Percentiles rank a stretch among this genome's conserved stretches.
phyloP scores from a whole-genome alignment of 2,888 invertebrate genomes.

The Fragum fragum region DNA sequence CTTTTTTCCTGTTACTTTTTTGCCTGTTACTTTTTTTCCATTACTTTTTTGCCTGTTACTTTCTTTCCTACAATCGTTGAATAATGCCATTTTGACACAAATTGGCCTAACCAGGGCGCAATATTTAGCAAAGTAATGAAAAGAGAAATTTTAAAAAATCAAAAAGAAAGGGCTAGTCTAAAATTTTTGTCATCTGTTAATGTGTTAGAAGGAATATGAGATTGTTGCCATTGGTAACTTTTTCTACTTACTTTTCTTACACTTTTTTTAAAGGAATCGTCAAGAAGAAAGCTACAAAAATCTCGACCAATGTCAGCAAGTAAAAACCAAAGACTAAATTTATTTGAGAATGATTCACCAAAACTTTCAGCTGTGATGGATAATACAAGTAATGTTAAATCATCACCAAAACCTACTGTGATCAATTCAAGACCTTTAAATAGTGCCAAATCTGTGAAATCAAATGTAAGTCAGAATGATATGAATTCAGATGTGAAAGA shows the following conservation, averaged over 20 bases:
- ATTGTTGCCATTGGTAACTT: too few species aligned
- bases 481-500: slow-evolving; percentile 53
- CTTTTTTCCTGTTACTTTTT: too few species aligned
- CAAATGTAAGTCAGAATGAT: slow-evolving; percentile 14
- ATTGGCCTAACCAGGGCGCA: too few species aligned
- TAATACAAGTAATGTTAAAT: slow-evolving; percentile 33
- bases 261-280: slow-evolving; percentile 59
- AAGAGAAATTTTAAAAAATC: too few species aligned
- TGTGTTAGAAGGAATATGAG: too few species aligned
- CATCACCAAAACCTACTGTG: slow-evolving; percentile 41
- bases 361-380: slow-evolving; percentile 57
- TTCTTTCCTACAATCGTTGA: too few species aligned
- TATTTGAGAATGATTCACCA: slow-evolving; percentile 63
- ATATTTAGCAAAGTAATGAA: too few species aligned
- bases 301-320: slow-evolving; percentile 67
- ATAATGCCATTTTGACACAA: too few species aligned
- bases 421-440: slow-evolving; percentile 56
- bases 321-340: slow-evolving; percentile 65
- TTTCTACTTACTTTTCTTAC: slow-evolving; percentile 8
- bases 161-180: too few species aligned
- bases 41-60: too few species aligned
- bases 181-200: too few species aligned
- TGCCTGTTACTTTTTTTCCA: too few species aligned
- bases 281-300: slow-evolving; percentile 71
- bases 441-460: slow-evolving; percentile 17